phyloP scores from a whole-genome alignment of 2,113 vertebrate genomes.

The Capricornis sumatraensis region DNA sequence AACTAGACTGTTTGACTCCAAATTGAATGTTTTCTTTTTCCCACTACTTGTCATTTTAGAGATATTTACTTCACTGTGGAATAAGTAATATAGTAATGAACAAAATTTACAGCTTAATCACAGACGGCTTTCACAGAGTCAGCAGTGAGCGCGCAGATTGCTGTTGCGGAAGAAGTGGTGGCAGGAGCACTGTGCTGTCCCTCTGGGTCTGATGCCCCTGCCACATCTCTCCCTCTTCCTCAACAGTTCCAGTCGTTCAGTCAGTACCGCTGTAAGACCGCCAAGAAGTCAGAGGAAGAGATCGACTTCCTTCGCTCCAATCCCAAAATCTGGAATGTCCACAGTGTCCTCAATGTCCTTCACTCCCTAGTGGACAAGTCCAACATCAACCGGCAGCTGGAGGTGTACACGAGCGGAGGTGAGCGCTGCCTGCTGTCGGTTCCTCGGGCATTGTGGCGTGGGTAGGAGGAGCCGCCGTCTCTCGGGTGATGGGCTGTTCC shows the following conservation, averaged over 20 bases:
- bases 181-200: fast-evolving
- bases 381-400: constrained; percentile 97
- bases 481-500: neutral
- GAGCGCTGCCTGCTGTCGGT: neutral
- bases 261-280: constrained; percentile 98
- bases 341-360: constrained; percentile 97
- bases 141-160: fast-evolving
- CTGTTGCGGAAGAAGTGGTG: fast-evolving
- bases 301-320: constrained; percentile 97
- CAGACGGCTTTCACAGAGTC: neutral
- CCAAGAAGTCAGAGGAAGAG: constrained; percentile 97
- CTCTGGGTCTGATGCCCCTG: neutral
- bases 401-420: constrained; percentile 99
- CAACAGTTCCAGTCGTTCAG: constrained; percentile 98
- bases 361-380: constrained; percentile 98
- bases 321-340: constrained; percentile 99
- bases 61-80: neutral
- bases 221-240: neutral
- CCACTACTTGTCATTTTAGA: neutral
- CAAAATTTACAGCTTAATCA: neutral
- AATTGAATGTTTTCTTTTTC: neutral
- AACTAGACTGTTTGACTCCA: neutral
- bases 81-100: neutral
- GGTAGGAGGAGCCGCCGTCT: fast-evolving
- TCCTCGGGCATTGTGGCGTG: fast-evolving